phyloP scores from a whole-genome alignment of 2,797 vertebrate genomes.

The Phalanger gymnotis region DNA sequence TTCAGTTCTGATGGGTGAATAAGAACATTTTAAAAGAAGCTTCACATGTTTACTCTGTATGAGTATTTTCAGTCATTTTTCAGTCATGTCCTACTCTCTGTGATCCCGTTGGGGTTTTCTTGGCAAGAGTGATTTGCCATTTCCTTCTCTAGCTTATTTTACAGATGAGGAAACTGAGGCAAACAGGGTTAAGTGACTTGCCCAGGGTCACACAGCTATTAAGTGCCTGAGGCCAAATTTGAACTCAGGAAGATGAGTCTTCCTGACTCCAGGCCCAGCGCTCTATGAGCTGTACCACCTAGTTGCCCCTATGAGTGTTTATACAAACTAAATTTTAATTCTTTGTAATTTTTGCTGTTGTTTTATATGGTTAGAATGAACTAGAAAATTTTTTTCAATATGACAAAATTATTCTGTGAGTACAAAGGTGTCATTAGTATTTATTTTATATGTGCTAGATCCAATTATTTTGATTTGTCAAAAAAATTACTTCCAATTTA shows the following conservation, averaged over 20 bases:
- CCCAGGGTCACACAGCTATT: neutral
- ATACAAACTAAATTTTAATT: slow-evolving; percentile 25
- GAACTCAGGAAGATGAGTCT: neutral
- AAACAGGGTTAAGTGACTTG: slow-evolving; percentile 9
- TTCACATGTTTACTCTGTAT: neutral
- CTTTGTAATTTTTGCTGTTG: slow-evolving; percentile 73
- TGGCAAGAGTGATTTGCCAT: neutral
- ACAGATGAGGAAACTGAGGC: neutral
- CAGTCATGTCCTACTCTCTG: neutral
- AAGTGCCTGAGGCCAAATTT: neutral
- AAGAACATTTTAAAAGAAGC: neutral
- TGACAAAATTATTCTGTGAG: slow-evolving; percentile 46
- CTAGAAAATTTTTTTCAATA: slow-evolving; percentile 61
- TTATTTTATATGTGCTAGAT: slow-evolving; percentile 78
- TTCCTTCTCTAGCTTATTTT: neutral
- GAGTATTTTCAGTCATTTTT: neutral
- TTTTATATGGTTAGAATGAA: slow-evolving; percentile 78
- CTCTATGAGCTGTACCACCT: too few relatives aligned
- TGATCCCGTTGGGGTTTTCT: neutral
- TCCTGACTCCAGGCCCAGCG: neutral
- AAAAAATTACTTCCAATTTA: slow-evolving; percentile 39
- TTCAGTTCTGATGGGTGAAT: neutral
- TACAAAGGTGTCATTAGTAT: slow-evolving; percentile 72
- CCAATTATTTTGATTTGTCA: slow-evolving; percentile 18
- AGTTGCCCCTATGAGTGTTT: slow-evolving; percentile 17